A percentile compares a stretch with the other conserved stretches of the same genome.
phyloP scores from a whole-genome alignment of 2,113 vertebrate species.

The Silurus asotus region DNA sequence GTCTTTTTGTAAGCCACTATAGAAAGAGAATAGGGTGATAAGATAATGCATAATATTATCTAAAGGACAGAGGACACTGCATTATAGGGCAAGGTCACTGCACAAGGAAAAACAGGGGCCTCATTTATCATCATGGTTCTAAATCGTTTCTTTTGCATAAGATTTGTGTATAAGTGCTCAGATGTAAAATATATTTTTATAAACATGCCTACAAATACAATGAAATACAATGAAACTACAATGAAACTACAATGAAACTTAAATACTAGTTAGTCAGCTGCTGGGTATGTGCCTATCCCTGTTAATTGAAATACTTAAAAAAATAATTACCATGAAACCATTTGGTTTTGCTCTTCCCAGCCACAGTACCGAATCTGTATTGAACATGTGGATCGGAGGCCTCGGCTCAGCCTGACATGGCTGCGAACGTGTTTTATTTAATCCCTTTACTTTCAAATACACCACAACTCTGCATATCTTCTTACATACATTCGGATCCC shows the following conservation, averaged over 20 bases:
- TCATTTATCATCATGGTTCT: constrained; percentile 7
- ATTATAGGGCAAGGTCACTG: background rate
- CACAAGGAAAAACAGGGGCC: background rate
- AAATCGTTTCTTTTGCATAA: background rate
- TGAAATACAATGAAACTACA: too few species aligned
- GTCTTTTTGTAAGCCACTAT: background rate
- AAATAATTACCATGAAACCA: too few species aligned
- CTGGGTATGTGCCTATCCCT: background rate
- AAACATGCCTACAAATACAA: background rate
- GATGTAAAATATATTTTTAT: background rate
- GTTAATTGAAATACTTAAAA: background rate
- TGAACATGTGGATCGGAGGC: background rate
- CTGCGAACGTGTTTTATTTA: background rate
- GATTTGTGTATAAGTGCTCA: background rate
- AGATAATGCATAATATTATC: background rate
- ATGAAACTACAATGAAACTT: background rate
- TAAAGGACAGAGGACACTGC: background rate
- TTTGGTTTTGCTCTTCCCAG: background rate
- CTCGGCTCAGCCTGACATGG: background rate
- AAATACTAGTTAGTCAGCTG: background rate
- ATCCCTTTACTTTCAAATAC: background rate
- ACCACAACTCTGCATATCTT: background rate
- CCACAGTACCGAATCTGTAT: background rate
- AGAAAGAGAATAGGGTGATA: background rate
- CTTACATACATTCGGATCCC: background rate